These are phyloP conservation scores for Thyatira batis DNA, from an alignment of 2,888 invertebrate species.

Conservation along the genomic window DNA sequence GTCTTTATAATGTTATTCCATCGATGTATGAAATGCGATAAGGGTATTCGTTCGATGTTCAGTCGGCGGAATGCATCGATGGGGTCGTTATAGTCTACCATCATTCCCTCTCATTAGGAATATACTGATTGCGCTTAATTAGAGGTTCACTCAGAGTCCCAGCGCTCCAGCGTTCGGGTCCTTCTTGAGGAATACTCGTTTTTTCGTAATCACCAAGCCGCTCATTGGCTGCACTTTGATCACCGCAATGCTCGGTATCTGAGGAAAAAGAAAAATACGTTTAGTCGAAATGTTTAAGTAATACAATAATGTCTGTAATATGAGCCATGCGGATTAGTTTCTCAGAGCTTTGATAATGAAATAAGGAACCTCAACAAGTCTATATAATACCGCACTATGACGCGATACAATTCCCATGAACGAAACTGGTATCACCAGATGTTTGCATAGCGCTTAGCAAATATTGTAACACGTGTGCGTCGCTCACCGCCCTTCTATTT, in stretches of 20 bases:
- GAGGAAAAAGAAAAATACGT: slow-evolving; percentile 60
- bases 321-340: slow-evolving; percentile 13
- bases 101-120: slow-evolving; percentile 82
- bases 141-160: slow-evolving; percentile 72
- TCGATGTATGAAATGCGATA: slow-evolving; percentile 68
- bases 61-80: slow-evolving; percentile 76
- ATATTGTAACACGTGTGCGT: slow-evolving; percentile 81
- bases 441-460: slow-evolving; percentile 75
- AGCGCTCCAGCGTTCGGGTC: slow-evolving; percentile 67
- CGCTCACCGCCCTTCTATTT: slow-evolving; percentile 73
- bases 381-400: slow-evolving; percentile 20
- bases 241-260: slow-evolving; percentile 73
- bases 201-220: slow-evolving; percentile 79
- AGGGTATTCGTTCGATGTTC: slow-evolving; percentile 64
- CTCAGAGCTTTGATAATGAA: slow-evolving; percentile 25
- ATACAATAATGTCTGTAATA: not conserved
- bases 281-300: slow-evolving; percentile 26
- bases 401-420: slow-evolving; percentile 47
- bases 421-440: slow-evolving; percentile 64
- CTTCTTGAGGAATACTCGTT: slow-evolving; percentile 74
- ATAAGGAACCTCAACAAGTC: slow-evolving; percentile 24
- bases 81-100: slow-evolving; percentile 77
- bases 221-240: slow-evolving; percentile 76
- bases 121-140: slow-evolving; percentile 83
- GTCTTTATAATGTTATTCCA: slow-evolving; percentile 73